phyloP scores from a whole-genome alignment of 1,140 invertebrate species.

The Bombus consobrinus region DNA sequence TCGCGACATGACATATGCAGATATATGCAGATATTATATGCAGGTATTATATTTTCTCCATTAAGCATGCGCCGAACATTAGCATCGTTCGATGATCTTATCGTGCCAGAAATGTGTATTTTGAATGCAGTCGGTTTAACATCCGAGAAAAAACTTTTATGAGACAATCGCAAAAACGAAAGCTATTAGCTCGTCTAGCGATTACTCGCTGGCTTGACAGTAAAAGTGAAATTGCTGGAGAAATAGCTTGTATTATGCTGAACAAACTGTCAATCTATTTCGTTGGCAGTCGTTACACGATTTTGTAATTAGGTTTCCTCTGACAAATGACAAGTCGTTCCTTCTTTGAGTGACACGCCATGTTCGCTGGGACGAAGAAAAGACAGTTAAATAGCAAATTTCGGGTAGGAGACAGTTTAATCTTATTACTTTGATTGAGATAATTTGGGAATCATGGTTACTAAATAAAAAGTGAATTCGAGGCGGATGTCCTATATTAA shows the following conservation, averaged over 20 bases:
- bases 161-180: background rate
- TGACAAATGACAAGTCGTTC: background rate
- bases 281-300: background rate
- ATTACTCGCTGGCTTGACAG: background rate
- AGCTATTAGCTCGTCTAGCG: background rate
- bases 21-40: background rate
- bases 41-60: background rate
- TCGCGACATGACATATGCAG: background rate
- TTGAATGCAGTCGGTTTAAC: background rate
- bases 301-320: background rate
- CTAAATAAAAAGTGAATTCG: background rate
- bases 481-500: background rate
- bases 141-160: background rate
- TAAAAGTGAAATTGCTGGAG: background rate
- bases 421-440: background rate
- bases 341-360: background rate
- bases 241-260: background rate
- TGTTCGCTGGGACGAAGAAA: too few species aligned
- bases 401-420: background rate
- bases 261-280: background rate
- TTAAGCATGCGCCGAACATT: background rate
- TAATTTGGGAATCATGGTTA: background rate
- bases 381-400: background rate
- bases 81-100: slow-evolving; percentile 2
- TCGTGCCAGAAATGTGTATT: slow-evolving; percentile 11